These are phyloP conservation scores for Engystomops pustulosus DNA, from an alignment of 2,113 vertebrate genomes.

Conservation along the genomic window DNA sequence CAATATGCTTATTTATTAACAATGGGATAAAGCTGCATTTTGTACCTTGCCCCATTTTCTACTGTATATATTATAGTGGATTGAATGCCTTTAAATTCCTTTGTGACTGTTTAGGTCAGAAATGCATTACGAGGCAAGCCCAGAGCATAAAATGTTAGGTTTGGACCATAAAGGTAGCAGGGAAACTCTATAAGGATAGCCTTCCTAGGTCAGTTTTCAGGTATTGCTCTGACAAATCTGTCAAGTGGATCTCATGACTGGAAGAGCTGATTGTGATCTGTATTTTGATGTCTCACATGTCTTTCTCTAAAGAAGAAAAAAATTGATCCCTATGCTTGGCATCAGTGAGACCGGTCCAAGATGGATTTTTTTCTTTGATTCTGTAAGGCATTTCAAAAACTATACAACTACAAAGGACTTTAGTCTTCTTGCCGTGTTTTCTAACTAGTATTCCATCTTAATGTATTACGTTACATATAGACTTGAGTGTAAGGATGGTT, in stretches of 20 bases:
- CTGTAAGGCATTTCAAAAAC: constrained; percentile 36
- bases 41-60: constrained; percentile 19
- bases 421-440: constrained; percentile 28
- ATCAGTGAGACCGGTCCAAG: constrained; percentile 26
- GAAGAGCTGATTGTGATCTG: not conserved
- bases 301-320: not conserved
- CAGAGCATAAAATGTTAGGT: constrained; percentile 54
- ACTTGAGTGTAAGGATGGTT: constrained; percentile 22
- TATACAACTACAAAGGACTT: constrained; percentile 47
- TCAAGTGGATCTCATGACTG: not conserved
- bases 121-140: constrained; percentile 56
- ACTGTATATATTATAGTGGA: not conserved
- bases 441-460: constrained; percentile 39
- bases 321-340: constrained; percentile 5
- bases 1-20: not conserved
- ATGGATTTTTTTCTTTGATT: constrained; percentile 41
- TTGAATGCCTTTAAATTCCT: not conserved
- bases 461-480: constrained; percentile 22
- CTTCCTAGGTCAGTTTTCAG: constrained; percentile 21
- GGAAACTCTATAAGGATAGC: not conserved
- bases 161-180: constrained; percentile 34
- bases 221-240: not conserved
- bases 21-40: not conserved
- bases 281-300: not conserved
- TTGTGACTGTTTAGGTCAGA: constrained; percentile 32